Base-by-base conservation (phyloP, 1,140 invertebrate genomes). In the Psilanteris sp. region DNA sequence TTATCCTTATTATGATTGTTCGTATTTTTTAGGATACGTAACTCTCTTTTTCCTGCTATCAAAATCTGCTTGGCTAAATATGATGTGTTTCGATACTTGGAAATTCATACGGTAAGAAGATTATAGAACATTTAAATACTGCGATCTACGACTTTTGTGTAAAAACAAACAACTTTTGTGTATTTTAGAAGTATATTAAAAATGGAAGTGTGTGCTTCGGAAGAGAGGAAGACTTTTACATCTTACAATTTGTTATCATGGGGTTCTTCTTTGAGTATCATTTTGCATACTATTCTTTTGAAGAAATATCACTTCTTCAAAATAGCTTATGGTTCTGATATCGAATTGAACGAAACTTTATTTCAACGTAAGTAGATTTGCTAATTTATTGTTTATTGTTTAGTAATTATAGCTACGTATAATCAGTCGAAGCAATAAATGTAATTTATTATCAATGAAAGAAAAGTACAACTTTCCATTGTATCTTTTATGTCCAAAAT, bases 1-100 rank as follows among this genome's bases (percentile, higher is more conserved):
- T n/a, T n/a, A n/a, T n/a, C n/a, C n/a, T n/a, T n/a, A n/a, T n/a
- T n/a, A n/a, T n/a, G n/a, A n/a, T n/a, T n/a, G n/a, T n/a, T n/a
- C n/a, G n/a, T n/a, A n/a, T n/a, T n/a, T n/a, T 41, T 9, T 9
- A 48, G 43, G 32, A 11, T 48, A 16, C 9, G 14, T 48, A 8
- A 27, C 14, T 9, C 11, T 44, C 7, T 61, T 62, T 11, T 62
- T 62, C 16, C 22, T 50, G 59, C 11, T 62, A 10, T 50, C 59
- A 22, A 62, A 50, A 41, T 15, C 22, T 6, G 9, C 59, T 6
- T 66, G 61, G 61, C n/a, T 66, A 10, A 54, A 37, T 1, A 43
- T 44, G 14, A 44, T 66, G 61, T 66, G 27, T 7, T 44, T 31
- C 18, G 48, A 66, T 13, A 66, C 46, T 2, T 66, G 61, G 61